These are phyloP conservation scores for Etheostoma spectabile DNA, from an alignment of 2,113 vertebrate genomes.

Conservation along the genomic window DNA sequence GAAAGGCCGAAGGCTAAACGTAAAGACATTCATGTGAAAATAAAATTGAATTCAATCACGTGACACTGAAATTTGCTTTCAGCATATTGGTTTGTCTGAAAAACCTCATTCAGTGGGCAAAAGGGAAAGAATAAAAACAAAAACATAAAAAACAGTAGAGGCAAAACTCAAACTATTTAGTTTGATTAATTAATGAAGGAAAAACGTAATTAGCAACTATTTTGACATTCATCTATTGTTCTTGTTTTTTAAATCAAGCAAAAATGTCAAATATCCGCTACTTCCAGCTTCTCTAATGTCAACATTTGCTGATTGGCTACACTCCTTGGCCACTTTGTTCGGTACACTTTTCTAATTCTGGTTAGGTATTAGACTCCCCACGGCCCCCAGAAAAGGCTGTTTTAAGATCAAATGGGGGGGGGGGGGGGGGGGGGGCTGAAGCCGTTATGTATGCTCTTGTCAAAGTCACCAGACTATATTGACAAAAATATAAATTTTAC, in stretches of 20 bases:
- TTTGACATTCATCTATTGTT: neutral
- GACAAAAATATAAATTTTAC: too few species aligned
- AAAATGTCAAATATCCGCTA: neutral
- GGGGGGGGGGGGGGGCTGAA: too few species aligned
- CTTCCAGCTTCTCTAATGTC: neutral
- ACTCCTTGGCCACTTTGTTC: neutral
- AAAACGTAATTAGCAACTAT: neutral
- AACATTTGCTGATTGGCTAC: neutral
- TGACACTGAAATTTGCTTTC: constrained; percentile 9
- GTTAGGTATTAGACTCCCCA: neutral
- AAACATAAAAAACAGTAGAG: neutral
- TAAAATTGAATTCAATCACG: neutral
- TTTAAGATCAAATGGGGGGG: too few species aligned
- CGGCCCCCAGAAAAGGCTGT: neutral
- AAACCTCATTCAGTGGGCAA: neutral
- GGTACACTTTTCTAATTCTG: neutral
- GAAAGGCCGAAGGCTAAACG: neutral
- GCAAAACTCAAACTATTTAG: neutral
- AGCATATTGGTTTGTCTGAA: neutral
- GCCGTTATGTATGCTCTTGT: too few species aligned
- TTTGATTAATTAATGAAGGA: neutral
- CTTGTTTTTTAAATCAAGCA: neutral
- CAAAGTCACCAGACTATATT: too few species aligned
- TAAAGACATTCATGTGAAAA: constrained; percentile 6
- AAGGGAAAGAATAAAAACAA: neutral